phyloP scores from a whole-genome alignment of 2,113 vertebrate species.

The Cinclus cinclus region DNA sequence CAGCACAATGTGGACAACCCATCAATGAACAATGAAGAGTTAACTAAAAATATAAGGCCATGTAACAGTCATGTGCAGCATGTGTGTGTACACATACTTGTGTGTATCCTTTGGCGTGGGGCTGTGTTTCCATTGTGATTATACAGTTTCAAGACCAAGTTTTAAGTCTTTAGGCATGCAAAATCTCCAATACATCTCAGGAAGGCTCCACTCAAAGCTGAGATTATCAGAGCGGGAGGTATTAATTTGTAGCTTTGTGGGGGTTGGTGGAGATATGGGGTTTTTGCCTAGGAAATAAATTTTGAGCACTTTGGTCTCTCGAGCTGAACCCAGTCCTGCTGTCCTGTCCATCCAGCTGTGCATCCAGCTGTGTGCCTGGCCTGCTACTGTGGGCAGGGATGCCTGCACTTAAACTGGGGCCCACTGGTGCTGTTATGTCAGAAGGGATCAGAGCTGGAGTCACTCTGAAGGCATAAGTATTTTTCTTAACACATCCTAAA shows the following conservation, averaged over 20 bases:
- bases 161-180: background rate
- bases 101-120: background rate
- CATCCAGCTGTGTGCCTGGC: background rate
- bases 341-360: background rate
- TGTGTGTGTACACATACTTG: background rate
- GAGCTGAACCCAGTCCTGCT: background rate
- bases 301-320: background rate
- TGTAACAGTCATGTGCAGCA: background rate
- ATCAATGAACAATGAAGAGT: background rate
- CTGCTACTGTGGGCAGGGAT: background rate
- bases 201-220: background rate
- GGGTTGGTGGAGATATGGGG: background rate
- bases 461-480: constrained; percentile 49
- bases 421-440: constrained; percentile 22
- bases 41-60: background rate
- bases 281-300: background rate
- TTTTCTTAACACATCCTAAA: constrained; percentile 39
- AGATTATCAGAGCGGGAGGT: background rate
- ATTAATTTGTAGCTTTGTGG: background rate
- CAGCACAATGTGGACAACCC: background rate
- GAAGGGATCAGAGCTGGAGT: constrained; percentile 49
- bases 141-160: background rate
- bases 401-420: background rate
- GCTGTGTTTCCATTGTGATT: background rate
- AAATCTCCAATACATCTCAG: background rate